Conservation (phyloP, 2,797 vertebrate species). For the Epinephelus malabaricus region DNA sequence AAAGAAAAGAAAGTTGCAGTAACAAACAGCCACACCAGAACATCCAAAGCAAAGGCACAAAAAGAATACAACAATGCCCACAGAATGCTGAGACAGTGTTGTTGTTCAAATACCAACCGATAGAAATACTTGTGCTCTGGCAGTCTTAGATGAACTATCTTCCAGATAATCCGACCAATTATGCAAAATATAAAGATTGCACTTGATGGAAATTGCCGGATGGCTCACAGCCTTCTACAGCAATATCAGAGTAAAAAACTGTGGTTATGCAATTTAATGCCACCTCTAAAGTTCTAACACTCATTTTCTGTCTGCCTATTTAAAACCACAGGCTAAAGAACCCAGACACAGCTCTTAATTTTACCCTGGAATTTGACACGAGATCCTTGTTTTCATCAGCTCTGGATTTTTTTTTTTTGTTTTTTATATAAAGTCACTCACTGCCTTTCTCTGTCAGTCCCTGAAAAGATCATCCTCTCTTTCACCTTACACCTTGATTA, state of each 20-base stretch:
- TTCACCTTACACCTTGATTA: conserved; percentile 30
- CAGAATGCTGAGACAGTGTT: not conserved
- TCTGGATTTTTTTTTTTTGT: conserved; percentile 23
- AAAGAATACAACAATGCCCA: too few relatives aligned
- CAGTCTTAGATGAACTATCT: not conserved
- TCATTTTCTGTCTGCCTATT: conserved; percentile 4
- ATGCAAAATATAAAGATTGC: conserved; percentile 6
- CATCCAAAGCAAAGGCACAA: too few relatives aligned
- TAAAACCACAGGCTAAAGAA: conserved; percentile 16
- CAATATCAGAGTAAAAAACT: conserved; percentile 10
- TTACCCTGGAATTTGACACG: conserved; percentile 19
- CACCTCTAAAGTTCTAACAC: not conserved
- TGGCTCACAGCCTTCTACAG: conserved; percentile 1
- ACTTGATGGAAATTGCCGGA: conserved; percentile 13
- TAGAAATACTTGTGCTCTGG: not conserved
- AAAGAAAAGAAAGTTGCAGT: too few relatives aligned
- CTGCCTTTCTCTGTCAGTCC: conserved; percentile 20
- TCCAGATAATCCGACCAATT: conserved; percentile 25
- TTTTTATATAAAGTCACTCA: conserved; percentile 6
- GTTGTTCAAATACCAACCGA: not conserved
- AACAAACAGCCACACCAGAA: too few relatives aligned
- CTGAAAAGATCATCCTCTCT: conserved; percentile 9
- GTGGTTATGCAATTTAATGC: conserved; percentile 17
- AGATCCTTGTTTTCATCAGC: conserved; percentile 31
- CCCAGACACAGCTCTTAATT: conserved; percentile 22